A percentile compares a stretch with the other conserved stretches of the same genome.
phyloP scores from a whole-genome alignment of 2,888 invertebrate genomes.

The Agrilus mali region DNA sequence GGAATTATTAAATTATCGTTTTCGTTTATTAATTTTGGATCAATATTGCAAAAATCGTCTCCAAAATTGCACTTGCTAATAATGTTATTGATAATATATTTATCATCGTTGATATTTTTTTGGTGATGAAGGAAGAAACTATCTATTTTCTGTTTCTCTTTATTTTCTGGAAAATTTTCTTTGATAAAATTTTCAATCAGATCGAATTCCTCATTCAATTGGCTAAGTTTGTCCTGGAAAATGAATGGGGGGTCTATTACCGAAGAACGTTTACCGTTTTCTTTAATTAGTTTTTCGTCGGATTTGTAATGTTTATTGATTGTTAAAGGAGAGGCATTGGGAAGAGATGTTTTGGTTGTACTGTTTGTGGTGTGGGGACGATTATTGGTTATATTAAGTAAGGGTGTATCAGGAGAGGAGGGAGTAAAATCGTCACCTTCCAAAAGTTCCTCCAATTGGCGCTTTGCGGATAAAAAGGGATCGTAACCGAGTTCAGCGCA shows the following conservation, averaged over 20 bases:
- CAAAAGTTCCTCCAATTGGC: slow-evolving; percentile 70
- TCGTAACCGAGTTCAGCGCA: slow-evolving; percentile 45
- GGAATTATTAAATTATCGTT: slow-evolving; percentile 54
- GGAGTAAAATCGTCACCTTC: slow-evolving; percentile 46
- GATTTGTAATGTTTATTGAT: slow-evolving; percentile 10
- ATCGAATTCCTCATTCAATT: slow-evolving; percentile 26
- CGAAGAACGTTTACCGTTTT: slow-evolving; percentile 24
- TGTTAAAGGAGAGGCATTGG: slow-evolving; percentile 5
- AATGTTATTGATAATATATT: slow-evolving; percentile 13
- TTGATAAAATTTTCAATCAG: slow-evolving; percentile 28
- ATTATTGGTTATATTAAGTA: not conserved
- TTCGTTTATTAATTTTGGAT: slow-evolving; percentile 53
- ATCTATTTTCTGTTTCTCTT: slow-evolving; percentile 8
- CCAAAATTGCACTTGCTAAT: slow-evolving; percentile 19
- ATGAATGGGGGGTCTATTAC: slow-evolving; percentile 34
- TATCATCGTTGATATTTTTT: slow-evolving; percentile 5
- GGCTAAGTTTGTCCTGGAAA: slow-evolving; percentile 30
- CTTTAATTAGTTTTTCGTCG: slow-evolving; percentile 7
- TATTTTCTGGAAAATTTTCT: slow-evolving; percentile 10
- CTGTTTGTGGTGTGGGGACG: slow-evolving; percentile 33
- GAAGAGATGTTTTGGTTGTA: slow-evolving; percentile 12
- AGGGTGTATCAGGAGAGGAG: slow-evolving; percentile 22
- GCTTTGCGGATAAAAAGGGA: slow-evolving; percentile 67
- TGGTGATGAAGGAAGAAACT: slow-evolving; percentile 4
- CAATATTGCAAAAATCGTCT: slow-evolving; percentile 35